These are phyloP conservation scores for Athalia rosae DNA, from an alignment of 2,888 invertebrate species.

Conservation along the genomic window DNA sequence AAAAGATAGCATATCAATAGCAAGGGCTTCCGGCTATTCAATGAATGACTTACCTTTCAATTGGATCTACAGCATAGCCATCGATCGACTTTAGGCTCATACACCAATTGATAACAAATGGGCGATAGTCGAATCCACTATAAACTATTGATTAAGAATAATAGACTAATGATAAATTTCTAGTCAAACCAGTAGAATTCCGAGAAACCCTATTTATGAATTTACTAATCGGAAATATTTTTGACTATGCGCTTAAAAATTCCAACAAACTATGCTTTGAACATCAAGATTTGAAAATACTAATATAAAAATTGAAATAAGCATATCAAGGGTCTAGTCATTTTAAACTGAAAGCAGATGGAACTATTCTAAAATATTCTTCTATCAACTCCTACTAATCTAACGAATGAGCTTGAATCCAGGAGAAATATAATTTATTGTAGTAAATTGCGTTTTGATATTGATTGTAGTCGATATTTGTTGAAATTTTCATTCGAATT, in stretches of 20 bases:
- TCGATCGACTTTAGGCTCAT: conserved; percentile 91
- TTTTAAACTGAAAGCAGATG: not conserved
- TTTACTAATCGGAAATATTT: conserved; percentile 36
- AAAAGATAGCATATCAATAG: not conserved
- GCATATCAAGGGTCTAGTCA: not conserved
- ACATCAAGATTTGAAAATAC: not conserved
- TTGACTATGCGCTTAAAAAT: conserved; percentile 10
- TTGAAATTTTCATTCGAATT: too few species aligned
- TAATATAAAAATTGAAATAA: conserved; percentile 6
- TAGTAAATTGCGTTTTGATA: too few species aligned
- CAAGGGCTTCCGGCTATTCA: not conserved
- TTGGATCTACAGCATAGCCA: conserved; percentile 91
- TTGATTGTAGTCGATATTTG: too few species aligned
- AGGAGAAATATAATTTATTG: too few species aligned
- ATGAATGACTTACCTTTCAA: conserved; percentile 83
- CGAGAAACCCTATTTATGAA: not conserved
- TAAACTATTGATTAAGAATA: conserved; percentile 70
- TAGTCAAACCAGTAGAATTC: conserved; percentile 5
- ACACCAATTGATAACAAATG: conserved; percentile 96
- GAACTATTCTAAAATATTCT: conserved; percentile 7
- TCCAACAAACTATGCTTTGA: conserved; percentile 1
- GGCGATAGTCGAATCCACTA: conserved; percentile 93
- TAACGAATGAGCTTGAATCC: too few species aligned
- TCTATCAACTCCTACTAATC: not conserved
- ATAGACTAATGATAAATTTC: conserved; percentile 49